Evolutionary conservation across 2,797 vertebrate genomes (phyloP).

Genomic region (Paramormyrops hopkinsi): DNA sequence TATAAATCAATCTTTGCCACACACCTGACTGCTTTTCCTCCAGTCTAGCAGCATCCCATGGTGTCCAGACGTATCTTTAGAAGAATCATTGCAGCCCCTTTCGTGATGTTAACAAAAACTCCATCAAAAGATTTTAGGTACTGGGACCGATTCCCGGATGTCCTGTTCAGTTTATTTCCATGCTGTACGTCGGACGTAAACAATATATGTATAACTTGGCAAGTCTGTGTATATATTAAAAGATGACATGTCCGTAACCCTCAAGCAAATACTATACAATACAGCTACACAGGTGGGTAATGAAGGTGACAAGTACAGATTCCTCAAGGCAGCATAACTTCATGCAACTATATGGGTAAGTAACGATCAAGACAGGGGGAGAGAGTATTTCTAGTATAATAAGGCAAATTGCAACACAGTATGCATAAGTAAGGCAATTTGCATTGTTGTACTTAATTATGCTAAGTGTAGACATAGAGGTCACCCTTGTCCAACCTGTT

Average conservation of each 20-base stretch:
- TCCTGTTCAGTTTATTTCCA: neutral
- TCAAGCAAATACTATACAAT: neutral
- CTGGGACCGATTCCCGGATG: neutral
- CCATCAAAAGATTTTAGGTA: neutral
- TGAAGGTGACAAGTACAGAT: neutral
- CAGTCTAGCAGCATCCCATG: neutral
- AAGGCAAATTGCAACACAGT: neutral
- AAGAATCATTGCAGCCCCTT: neutral
- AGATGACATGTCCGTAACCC: neutral
- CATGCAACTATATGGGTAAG: neutral
- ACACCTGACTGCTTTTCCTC: neutral
- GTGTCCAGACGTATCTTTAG: neutral
- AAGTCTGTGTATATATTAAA: neutral
- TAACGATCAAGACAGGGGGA: neutral
- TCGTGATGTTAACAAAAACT: neutral
- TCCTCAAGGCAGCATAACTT: neutral
- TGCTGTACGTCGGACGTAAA: neutral
- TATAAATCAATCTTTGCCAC: neutral
- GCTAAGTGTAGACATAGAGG: neutral
- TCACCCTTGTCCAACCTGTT: conserved; percentile 21
- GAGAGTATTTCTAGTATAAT: neutral
- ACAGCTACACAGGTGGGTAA: neutral
- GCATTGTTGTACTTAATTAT: neutral
- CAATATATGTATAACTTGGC: neutral
- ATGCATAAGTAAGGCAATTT: neutral